Evolutionary conservation across 2,113 vertebrate genomes (phyloP), one percentile per base, ranked within the genome.

Genomic region (Synchiropus splendidus): DNA sequence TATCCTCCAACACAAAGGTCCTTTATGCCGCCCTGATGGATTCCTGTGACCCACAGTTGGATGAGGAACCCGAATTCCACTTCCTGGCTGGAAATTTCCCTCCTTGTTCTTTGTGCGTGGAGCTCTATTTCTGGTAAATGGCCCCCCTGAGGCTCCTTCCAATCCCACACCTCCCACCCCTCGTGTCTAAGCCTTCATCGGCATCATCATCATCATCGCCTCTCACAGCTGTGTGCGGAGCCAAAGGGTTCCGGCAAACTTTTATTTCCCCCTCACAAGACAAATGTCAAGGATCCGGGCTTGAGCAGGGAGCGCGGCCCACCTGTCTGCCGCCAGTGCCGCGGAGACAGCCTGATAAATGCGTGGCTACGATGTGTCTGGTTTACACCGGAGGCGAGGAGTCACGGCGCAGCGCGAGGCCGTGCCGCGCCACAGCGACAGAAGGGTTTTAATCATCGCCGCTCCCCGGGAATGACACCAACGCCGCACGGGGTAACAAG

Each of bases 391-490:
- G 75, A 74, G 78, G 81, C 74, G 34, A 48, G 55, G 52, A 75
- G 76, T 77, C 64, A 56, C 56, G 48, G 65, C 36, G 39, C 51
- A 48, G 58, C 13, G 61, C 45, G 61, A 72, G 68, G 66, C 71
- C 42, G 46, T n/a, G 47, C 12, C 70, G 61, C 40, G 54, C 10
- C 59, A 53, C 58, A 57, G 63, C 67, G 31, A 73, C 75, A 72
- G 77, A 66, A 74, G 78, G 76, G 60, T 76, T 80, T 81, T 79
- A 83, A 80, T 83, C 80, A 81, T 80, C 62, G 44, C 60, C 64
- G 61, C 75, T 74, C 75, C 67, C 77, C 72, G 31, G 77, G 75
- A 81, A 72, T 77, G 81, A 80, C 81, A 80, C 71, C 48, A 61
- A 54, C 66, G 38, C 66, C 38, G 31, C 58, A 60, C 67, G 64